Evolutionary conservation across 2,888 invertebrate species (phyloP), one percentile per base, ranked within the genome.

Genomic region (Drosophila macrospina): DNA sequence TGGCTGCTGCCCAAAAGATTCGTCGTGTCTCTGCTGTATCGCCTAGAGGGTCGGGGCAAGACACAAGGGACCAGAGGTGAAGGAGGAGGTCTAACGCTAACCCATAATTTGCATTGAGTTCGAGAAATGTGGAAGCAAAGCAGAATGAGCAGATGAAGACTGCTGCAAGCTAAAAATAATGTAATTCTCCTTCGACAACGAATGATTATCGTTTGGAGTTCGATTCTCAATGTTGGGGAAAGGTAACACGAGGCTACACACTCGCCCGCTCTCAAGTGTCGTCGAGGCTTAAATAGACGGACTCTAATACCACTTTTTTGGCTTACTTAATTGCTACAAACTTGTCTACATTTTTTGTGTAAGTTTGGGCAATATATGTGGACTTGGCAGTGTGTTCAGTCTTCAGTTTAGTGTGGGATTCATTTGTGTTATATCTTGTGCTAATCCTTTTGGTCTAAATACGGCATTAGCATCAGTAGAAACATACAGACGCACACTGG

Each of bases 361-460:
- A n/a, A n/a, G n/a, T n/a, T n/a, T n/a, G n/a, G n/a, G n/a, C n/a
- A n/a, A n/a, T n/a, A n/a, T n/a, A n/a, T n/a, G n/a, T n/a, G n/a
- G n/a, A n/a, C n/a, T n/a, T n/a, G n/a, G n/a, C n/a, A n/a, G n/a
- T n/a, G n/a, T n/a, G n/a, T n/a, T n/a, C n/a, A n/a, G n/a, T n/a
- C n/a, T n/a, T n/a, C n/a, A n/a, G 67, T 71, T 74, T 67, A 66
- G 68, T 65, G 41, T 51, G n/a, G 66, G 69, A 86, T 75, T 78
- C 78, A 80, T 82, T 82, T 83, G 80, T 80, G 78, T 74, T 83
- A 78, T 78, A 80, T 76, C 71, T 74, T 61, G 56, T 72, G 85
- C 78, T 84, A 86, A 84, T 84, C 83, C 83, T 86, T 83, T 76
- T 72, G 84, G 81, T 77, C 77, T 77, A 77, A 77, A 77, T 77